These are phyloP conservation scores for Montipora capitata DNA, from an alignment of 92 coral and sea anemone species.

Conservation along the genomic window DNA sequence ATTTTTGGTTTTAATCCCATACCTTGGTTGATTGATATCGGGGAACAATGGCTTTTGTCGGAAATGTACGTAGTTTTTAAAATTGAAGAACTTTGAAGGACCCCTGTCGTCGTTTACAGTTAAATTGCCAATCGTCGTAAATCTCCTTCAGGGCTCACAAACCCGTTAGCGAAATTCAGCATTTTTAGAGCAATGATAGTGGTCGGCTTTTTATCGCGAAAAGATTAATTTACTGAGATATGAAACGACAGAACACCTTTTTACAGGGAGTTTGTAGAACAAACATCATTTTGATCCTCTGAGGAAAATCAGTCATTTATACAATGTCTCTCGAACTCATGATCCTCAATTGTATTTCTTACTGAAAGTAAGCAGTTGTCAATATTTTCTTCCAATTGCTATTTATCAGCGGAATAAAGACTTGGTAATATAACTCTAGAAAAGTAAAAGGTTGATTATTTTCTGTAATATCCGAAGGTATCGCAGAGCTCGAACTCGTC, in stretches of 20 bases:
- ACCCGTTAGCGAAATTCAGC: background rate
- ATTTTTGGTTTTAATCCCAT: background rate
- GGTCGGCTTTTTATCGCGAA: background rate
- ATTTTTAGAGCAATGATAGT: background rate
- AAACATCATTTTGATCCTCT: background rate
- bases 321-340: slow-evolving; percentile 9
- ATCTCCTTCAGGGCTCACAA: slow-evolving; percentile 1
- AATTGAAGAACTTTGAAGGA: background rate
- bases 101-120: slow-evolving; percentile 4
- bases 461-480: background rate
- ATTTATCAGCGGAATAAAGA: background rate
- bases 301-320: background rate
- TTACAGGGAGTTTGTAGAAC: background rate
- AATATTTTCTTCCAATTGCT: slow-evolving; percentile 6
- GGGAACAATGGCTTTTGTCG: background rate
- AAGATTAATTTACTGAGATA: background rate
- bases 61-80: background rate
- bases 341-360: background rate
- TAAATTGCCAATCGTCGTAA: background rate
- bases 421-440: background rate
- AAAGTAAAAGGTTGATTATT: background rate
- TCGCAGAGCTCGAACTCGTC: too few relatives aligned
- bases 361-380: background rate
- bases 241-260: background rate
- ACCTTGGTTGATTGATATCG: background rate